Evolutionary conservation across 1,140 invertebrate species (phyloP).

Genomic region (Chelonus insularis): DNA sequence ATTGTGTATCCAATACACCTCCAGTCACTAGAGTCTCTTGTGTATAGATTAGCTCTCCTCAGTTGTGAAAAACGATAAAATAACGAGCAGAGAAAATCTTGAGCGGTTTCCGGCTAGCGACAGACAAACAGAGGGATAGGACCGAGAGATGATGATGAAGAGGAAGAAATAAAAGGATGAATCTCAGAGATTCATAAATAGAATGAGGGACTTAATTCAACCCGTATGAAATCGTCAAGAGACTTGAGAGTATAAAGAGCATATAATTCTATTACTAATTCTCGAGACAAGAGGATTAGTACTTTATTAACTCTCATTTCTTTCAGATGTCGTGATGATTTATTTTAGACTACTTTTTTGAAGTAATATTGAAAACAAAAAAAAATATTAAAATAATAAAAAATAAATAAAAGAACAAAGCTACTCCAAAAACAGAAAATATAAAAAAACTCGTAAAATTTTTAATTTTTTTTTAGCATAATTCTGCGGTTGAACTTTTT

Average conservation of each 20-base stretch:
- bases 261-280: constrained; percentile 15
- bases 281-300: constrained; percentile 5
- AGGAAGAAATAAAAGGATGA: not conserved
- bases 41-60: too few species aligned
- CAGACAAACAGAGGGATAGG: not conserved
- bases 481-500: too few species aligned
- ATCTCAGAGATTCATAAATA: constrained; percentile 8
- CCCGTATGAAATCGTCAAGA: constrained; percentile 15
- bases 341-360: not conserved
- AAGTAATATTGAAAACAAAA: too few species aligned
- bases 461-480: too few species aligned
- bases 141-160: not conserved
- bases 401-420: too few species aligned
- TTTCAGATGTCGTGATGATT: not conserved
- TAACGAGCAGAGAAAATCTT: not conserved
- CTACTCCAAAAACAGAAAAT: too few species aligned
- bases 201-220: constrained; percentile 8
- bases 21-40: too few species aligned
- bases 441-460: too few species aligned
- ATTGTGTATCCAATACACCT: not conserved
- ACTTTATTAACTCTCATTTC: constrained; percentile 1
- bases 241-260: not conserved
- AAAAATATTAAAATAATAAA: too few species aligned
- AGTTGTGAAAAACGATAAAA: not conserved
- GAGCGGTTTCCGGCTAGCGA: not conserved